A percentile compares a stretch with the other conserved stretches of the same genome.
Evolutionary conservation across 2,113 vertebrate species (phyloP).

Genomic region (Corythaixoides concolor): DNA sequence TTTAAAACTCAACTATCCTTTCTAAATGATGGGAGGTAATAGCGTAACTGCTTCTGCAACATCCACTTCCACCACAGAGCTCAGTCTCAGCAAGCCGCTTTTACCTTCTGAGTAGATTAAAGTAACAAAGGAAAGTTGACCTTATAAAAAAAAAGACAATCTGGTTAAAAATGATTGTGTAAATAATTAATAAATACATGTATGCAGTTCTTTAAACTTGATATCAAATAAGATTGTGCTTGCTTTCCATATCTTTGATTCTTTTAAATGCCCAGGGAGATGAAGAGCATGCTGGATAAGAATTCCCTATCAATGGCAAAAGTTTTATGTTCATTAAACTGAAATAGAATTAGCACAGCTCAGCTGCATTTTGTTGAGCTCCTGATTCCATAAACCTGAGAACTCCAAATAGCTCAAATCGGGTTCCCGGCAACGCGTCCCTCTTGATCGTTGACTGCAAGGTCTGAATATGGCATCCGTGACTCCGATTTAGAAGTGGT

Average conservation of each 20-base stretch:
- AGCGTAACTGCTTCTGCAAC: background rate
- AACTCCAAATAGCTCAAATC: background rate
- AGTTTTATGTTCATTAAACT: background rate
- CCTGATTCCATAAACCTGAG: background rate
- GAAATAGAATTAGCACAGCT: background rate
- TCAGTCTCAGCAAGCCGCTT: background rate
- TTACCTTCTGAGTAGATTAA: background rate
- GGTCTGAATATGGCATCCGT: background rate
- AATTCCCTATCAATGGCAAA: background rate
- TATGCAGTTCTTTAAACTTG: constrained; percentile 3
- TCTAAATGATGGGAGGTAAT: background rate
- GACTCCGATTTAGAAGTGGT: background rate
- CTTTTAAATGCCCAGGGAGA: constrained; percentile 23
- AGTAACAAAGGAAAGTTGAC: background rate
- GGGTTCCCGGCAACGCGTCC: background rate
- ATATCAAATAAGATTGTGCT: constrained; percentile 25
- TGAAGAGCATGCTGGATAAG: background rate
- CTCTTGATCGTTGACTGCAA: background rate
- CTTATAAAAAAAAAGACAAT: background rate
- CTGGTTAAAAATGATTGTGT: background rate
- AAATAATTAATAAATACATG: background rate
- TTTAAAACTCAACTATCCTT: background rate
- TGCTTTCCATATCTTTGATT: constrained; percentile 9
- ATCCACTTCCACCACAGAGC: background rate
- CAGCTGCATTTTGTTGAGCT: background rate